phyloP scores from a whole-genome alignment of 2,113 vertebrate species.

The Lasiurus borealis region DNA sequence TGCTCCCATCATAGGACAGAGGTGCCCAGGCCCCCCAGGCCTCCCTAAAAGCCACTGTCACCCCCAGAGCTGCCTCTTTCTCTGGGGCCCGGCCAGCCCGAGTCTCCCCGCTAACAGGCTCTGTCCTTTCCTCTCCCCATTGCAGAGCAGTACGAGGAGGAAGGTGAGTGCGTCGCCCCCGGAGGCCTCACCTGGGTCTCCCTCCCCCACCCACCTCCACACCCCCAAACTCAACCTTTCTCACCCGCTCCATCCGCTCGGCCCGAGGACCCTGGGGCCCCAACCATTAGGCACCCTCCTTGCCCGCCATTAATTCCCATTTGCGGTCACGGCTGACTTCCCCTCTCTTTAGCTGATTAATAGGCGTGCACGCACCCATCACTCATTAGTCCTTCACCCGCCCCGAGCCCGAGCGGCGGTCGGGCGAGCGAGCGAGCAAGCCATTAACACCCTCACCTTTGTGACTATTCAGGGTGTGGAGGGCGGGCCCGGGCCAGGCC shows the following conservation, averaged over 20 bases:
- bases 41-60: fast-evolving
- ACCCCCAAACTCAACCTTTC: not conserved
- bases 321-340: not conserved
- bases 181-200: not conserved
- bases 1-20: fast-evolving
- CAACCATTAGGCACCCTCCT: not conserved
- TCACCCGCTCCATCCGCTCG: not conserved
- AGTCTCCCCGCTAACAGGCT: not conserved
- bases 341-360: fast-evolving
- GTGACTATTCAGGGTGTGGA: not conserved
- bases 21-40: fast-evolving
- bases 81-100: not conserved
- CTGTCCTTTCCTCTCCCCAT: constrained; percentile 75
- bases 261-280: fast-evolving
- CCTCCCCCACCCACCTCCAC: too few relatives aligned
- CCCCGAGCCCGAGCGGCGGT: fast-evolving
- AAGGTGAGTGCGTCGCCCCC: constrained; percentile 89
- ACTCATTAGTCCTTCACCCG: not conserved
- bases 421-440: not conserved
- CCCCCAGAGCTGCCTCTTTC: not conserved
- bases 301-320: not conserved
- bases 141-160: constrained; percentile 92
- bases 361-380: not conserved
- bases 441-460: not conserved
- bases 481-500: not conserved